Percentiles rank a stretch among this genome's conserved stretches.
Conservation (phyloP, 2,797 vertebrate species). For the Lemur catta region DNA sequence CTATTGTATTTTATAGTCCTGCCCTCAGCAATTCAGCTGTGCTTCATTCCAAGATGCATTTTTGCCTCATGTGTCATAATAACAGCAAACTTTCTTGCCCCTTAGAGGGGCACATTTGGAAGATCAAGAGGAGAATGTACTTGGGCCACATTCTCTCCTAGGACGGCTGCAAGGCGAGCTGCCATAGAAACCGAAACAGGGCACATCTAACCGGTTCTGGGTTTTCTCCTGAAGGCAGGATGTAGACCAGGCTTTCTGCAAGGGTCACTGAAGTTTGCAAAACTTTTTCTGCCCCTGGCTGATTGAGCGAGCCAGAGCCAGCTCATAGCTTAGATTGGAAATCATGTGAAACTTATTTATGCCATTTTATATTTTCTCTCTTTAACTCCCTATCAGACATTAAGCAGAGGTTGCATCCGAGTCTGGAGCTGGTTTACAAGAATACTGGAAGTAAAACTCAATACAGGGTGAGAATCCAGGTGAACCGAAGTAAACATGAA, state of each 20-base stretch:
- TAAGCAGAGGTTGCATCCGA: not conserved
- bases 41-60: conserved; percentile 54
- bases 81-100: conserved; percentile 13
- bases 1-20: conserved; percentile 6
- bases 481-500: conserved; percentile 30
- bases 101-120: not conserved
- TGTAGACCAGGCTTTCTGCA: conserved; percentile 41
- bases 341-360: conserved; percentile 46
- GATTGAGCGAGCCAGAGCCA: not conserved
- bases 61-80: conserved; percentile 46
- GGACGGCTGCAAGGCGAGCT: not conserved
- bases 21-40: conserved; percentile 56
- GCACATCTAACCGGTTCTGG: not conserved
- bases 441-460: not conserved
- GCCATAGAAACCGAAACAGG: not conserved
- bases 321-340: conserved; percentile 24
- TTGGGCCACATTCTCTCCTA: conserved; percentile 40
- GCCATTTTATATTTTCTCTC: conserved; percentile 21
- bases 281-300: conserved; percentile 27
- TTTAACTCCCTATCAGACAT: conserved; percentile 16
- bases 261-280: conserved; percentile 57
- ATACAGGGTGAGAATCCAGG: not conserved
- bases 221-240: conserved; percentile 47
- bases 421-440: conserved; percentile 29
- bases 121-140: not conserved